phyloP scores from a whole-genome alignment of 2,888 invertebrate genomes.

The Empis stercorea region DNA sequence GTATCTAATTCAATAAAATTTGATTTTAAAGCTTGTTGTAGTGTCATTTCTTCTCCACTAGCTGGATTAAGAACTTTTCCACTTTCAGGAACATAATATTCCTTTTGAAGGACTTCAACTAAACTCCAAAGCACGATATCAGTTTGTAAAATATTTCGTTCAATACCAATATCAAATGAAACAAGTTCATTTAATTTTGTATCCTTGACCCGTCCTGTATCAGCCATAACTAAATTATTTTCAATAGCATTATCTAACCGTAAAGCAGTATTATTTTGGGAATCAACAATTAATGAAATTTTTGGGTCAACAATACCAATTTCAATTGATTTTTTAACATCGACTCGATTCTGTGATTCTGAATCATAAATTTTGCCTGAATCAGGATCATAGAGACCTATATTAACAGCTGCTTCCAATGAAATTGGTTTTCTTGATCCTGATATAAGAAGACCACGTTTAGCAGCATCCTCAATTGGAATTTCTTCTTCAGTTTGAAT shows the following conservation, averaged over 20 bases:
- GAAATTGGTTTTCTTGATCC: slow-evolving; percentile 60
- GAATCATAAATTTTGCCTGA: slow-evolving; percentile 59
- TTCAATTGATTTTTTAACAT: slow-evolving; percentile 62
- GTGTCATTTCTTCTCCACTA: slow-evolving; percentile 57
- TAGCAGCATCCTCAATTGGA: slow-evolving; percentile 56
- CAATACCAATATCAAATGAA: slow-evolving; percentile 56
- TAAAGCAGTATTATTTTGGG: slow-evolving; percentile 54
- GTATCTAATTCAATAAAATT: slow-evolving; percentile 59
- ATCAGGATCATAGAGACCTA: slow-evolving; percentile 55
- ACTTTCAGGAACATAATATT: slow-evolving; percentile 60
- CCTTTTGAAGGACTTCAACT: slow-evolving; percentile 59
- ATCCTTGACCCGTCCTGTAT: slow-evolving; percentile 58
- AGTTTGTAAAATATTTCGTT: slow-evolving; percentile 56
- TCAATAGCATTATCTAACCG: slow-evolving; percentile 62
- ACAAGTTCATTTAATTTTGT: slow-evolving; percentile 56
- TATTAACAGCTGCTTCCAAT: slow-evolving; percentile 59
- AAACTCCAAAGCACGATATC: slow-evolving; percentile 57
- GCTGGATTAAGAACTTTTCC: slow-evolving; percentile 67
- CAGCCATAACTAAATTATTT: slow-evolving; percentile 51
- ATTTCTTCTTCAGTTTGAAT: slow-evolving; percentile 54
- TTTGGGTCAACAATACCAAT: slow-evolving; percentile 69
- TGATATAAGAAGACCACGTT: slow-evolving; percentile 54
- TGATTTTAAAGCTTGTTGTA: slow-evolving; percentile 59
- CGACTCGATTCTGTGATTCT: slow-evolving; percentile 55
- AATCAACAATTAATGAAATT: slow-evolving; percentile 69